Evolutionary conservation across 2,113 vertebrate species (phyloP).

Genomic region (Prolemur simus): DNA sequence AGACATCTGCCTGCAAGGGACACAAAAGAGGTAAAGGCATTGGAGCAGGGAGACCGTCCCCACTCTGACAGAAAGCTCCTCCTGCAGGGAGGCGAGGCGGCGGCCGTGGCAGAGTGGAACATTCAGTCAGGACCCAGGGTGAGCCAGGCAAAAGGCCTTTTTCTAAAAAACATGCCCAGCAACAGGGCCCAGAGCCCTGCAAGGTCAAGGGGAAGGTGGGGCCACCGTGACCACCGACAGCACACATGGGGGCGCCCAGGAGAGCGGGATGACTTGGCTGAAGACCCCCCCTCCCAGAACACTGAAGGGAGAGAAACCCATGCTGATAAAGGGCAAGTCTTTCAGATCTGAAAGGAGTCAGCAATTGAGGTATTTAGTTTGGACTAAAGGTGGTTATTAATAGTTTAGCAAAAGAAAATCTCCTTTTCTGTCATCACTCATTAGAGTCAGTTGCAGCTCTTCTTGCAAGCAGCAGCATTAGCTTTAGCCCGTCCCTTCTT

Average conservation of each 20-base stretch:
- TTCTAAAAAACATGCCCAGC: background rate
- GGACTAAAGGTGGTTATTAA: background rate
- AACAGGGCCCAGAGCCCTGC: fast-evolving
- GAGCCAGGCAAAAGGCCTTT: background rate
- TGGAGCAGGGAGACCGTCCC: fast-evolving
- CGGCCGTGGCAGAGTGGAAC: no score
- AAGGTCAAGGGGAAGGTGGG: fast-evolving
- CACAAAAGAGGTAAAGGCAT: background rate
- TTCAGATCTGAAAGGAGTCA: background rate
- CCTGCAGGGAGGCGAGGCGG: background rate
- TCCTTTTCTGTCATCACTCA: background rate
- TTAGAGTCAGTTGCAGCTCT: background rate
- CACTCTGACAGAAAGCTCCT: background rate
- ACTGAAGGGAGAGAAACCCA: background rate
- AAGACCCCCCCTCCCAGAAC: background rate
- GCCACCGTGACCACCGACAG: fast-evolving
- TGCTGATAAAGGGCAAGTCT: background rate
- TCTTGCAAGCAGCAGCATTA: background rate
- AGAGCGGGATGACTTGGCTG: no score
- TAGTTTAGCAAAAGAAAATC: no score
- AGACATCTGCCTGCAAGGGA: background rate
- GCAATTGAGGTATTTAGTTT: background rate
- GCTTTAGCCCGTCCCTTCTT: background rate
- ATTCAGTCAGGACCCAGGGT: background rate
- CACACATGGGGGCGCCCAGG: fast-evolving